Percentiles rank a stretch among this genome's conserved stretches.
Conservation (phyloP, 2,888 invertebrate species). For the Oscheius sp. region DNA sequence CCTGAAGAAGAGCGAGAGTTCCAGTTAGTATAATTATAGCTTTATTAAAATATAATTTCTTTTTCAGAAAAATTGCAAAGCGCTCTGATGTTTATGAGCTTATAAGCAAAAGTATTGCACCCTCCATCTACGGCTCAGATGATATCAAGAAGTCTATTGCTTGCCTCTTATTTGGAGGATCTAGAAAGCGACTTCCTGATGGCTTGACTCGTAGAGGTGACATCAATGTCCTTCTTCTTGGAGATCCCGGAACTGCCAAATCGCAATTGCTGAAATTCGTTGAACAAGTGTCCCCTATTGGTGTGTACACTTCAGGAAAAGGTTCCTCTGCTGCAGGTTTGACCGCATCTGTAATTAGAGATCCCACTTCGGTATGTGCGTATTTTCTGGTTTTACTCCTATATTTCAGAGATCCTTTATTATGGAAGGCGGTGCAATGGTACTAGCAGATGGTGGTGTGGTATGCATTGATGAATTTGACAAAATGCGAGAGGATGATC, state of each 20-base stretch:
- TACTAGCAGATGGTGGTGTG: slow-evolving; percentile 96
- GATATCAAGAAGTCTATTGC: slow-evolving; percentile 98
- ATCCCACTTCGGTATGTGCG: slow-evolving; percentile 85
- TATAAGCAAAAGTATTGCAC: slow-evolving; percentile 90
- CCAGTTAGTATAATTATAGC: slow-evolving; percentile 42
- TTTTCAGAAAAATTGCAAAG: slow-evolving; percentile 79
- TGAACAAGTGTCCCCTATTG: slow-evolving; percentile 79
- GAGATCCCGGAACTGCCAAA: slow-evolving; percentile 99
- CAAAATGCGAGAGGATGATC: slow-evolving; percentile 96
- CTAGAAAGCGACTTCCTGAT: slow-evolving; percentile 84
- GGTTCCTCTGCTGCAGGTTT: slow-evolving; percentile 98
- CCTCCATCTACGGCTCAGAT: slow-evolving; percentile 91
- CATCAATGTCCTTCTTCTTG: slow-evolving; percentile 91
- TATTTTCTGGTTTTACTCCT: slow-evolving; percentile 2
- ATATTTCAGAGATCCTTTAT: slow-evolving; percentile 63
- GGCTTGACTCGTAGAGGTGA: slow-evolving; percentile 94
- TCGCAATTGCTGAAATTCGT: slow-evolving; percentile 97
- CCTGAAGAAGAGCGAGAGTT: slow-evolving; percentile 70
- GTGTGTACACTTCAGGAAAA: slow-evolving; percentile 94
- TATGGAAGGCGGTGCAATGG: slow-evolving; percentile 90
- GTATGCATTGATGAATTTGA: slow-evolving; percentile 93
- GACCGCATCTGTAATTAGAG: slow-evolving; percentile 94
- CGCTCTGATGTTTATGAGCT: slow-evolving; percentile 88
- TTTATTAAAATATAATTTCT: too few relatives aligned
- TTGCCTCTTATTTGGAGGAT: slow-evolving; percentile 91